Evolutionary conservation across 2,888 invertebrate genomes (phyloP).

Genomic region (Pachymerium ferrugineum): DNA sequence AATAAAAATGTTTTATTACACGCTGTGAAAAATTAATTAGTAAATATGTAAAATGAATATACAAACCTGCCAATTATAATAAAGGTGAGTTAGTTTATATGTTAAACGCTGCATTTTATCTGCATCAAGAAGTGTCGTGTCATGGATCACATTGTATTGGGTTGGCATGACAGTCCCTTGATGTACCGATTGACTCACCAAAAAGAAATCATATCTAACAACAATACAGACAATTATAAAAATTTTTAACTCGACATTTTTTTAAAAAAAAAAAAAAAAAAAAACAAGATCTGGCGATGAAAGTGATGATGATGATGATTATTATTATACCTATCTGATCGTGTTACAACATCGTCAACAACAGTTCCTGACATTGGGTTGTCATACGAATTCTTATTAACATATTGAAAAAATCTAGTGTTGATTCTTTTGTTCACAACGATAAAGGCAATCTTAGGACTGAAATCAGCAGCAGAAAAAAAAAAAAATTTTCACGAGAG

Average conservation of each 20-base stretch:
- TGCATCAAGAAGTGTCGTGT: constrained; percentile 61
- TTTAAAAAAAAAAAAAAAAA: not conserved
- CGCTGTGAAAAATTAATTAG: not conserved
- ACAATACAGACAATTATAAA: too few relatives aligned
- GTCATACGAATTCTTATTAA: constrained; percentile 39
- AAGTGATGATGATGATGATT: too few relatives aligned
- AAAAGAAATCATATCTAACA: constrained; percentile 78
- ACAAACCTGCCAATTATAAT: constrained; percentile 82
- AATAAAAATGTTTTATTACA: not conserved
- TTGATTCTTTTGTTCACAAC: constrained; percentile 86
- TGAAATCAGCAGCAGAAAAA: too few relatives aligned
- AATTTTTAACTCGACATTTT: too few relatives aligned
- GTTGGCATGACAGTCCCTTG: constrained; percentile 91
- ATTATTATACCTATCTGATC: constrained; percentile 47
- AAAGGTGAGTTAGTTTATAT: constrained; percentile 80
- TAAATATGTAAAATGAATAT: too few relatives aligned
- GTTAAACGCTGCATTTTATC: constrained; percentile 75
- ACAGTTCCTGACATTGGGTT: constrained; percentile 79
- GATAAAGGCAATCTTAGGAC: constrained; percentile 61
- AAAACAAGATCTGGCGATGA: not conserved
- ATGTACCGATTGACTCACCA: constrained; percentile 77
- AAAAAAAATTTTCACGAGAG: not conserved
- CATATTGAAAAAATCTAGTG: constrained; percentile 44
- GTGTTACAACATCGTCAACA: constrained; percentile 76
- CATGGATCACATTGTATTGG: constrained; percentile 77